Evolutionary conservation across 1,140 invertebrate species (phyloP).

Genomic region (Brachionus rubens): DNA sequence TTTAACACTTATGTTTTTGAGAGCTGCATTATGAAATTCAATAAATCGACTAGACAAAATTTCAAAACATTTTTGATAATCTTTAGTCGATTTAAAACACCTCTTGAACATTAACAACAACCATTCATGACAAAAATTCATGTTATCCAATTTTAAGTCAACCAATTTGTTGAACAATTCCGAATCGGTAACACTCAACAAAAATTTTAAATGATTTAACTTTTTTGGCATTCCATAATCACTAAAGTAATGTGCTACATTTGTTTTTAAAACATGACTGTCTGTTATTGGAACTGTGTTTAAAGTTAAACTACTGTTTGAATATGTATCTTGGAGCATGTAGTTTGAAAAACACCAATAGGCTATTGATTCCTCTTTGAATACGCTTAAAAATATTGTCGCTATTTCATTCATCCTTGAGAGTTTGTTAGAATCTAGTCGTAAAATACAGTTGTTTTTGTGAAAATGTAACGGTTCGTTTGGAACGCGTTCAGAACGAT

Average conservation of each 20-base stretch:
- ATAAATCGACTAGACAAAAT: background rate
- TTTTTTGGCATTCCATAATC: conserved; percentile 27
- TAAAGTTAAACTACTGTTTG: conserved; percentile 7
- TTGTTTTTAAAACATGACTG: conserved; percentile 14
- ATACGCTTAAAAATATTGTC: conserved; percentile 29
- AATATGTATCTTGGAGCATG: conserved; percentile 29
- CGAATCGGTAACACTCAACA: background rate
- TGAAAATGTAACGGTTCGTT: no score
- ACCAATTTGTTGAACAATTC: background rate
- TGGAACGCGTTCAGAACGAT: no score
- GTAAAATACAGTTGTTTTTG: no score
- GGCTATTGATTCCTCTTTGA: conserved; percentile 9
- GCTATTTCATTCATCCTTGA: conserved; percentile 46
- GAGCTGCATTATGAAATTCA: conserved; percentile 25
- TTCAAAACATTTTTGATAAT: conserved; percentile 28
- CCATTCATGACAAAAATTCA: conserved; percentile 40
- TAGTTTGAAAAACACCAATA: conserved; percentile 45
- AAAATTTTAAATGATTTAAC: conserved; percentile 23
- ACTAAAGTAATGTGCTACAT: conserved; percentile 38
- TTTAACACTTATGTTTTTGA: conserved; percentile 37
- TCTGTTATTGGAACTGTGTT: background rate
- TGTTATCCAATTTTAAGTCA: background rate
- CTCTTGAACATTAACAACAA: conserved; percentile 26
- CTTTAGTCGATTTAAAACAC: conserved; percentile 18
- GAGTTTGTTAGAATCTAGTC: no score